These are phyloP conservation scores for Aradus depressus DNA, from an alignment of 2,888 invertebrate species.

Conservation along the genomic window DNA sequence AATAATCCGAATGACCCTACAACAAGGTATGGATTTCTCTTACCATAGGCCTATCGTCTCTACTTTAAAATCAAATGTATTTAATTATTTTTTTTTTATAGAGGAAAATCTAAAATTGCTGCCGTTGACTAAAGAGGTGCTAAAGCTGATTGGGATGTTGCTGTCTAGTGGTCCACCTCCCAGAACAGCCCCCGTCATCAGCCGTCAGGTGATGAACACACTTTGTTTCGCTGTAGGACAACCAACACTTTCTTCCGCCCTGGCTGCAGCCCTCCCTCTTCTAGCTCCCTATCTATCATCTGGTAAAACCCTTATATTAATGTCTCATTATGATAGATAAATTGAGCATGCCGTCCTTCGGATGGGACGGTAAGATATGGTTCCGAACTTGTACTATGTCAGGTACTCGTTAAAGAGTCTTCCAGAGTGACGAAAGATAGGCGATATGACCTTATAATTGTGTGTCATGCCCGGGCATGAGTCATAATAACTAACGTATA, in stretches of 20 bases:
- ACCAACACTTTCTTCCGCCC: slow-evolving; percentile 1
- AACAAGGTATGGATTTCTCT: too few species aligned
- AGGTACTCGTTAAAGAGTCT: too few species aligned
- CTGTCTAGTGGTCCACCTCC: background rate
- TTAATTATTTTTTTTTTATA: slow-evolving; percentile 3
- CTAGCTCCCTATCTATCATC: slow-evolving; percentile 14
- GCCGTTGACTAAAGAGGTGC: slow-evolving; percentile 10
- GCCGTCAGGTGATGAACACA: slow-evolving; percentile 14
- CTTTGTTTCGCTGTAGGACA: slow-evolving; percentile 7
- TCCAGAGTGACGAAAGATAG: too few species aligned
- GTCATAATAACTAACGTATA: too few species aligned
- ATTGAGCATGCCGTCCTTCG: too few species aligned
- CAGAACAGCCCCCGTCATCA: slow-evolving; percentile 1
- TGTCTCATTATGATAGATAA: too few species aligned
- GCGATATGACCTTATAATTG: too few species aligned
- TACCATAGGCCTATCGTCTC: too few species aligned
- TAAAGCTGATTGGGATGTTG: background rate
- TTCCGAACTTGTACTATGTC: too few species aligned
- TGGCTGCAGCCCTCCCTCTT: slow-evolving; percentile 16
- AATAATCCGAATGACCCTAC: too few species aligned
- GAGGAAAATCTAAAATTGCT: slow-evolving; percentile 9
- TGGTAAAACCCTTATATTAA: slow-evolving; percentile 11
- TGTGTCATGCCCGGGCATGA: too few species aligned
- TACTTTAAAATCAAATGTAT: background rate
- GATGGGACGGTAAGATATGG: too few species aligned